phyloP scores from a whole-genome alignment of 2,797 vertebrate genomes.

The Mallotus villosus region DNA sequence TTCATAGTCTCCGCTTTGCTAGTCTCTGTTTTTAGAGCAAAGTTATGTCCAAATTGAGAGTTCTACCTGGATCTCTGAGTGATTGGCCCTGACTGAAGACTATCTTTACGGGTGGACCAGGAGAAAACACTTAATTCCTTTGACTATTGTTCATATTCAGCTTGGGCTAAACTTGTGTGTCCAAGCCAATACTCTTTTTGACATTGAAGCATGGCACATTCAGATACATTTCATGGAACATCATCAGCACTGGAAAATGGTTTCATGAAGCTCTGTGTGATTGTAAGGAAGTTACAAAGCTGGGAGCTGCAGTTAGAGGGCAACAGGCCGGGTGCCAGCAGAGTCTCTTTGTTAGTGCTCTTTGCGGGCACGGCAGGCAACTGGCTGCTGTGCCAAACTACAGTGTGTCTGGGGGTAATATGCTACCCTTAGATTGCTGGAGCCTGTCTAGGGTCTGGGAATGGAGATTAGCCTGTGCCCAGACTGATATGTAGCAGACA shows the following conservation, averaged over 20 bases:
- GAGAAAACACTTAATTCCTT: constrained; percentile 2
- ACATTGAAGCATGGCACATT: constrained; percentile 17
- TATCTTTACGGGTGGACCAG: constrained; percentile 13
- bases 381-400: constrained; percentile 40
- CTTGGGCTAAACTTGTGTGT: not conserved
- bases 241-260: constrained; percentile 46
- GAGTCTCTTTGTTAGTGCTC: not conserved
- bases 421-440: constrained; percentile 51
- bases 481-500: constrained; percentile 41
- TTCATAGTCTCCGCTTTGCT: constrained; percentile 48
- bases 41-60: constrained; percentile 44
- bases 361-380: constrained; percentile 45
- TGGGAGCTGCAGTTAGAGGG: constrained; percentile 42
- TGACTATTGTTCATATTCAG: not conserved
- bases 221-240: constrained; percentile 24
- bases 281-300: constrained; percentile 11
- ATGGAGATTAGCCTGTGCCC: constrained; percentile 53
- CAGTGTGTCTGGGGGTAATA: constrained; percentile 50
- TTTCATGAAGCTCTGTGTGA: constrained; percentile 36
- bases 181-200: not conserved
- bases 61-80: constrained; percentile 20
- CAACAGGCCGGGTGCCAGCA: constrained; percentile 35
- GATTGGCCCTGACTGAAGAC: not conserved
- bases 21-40: constrained; percentile 50
- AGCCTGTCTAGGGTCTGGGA: constrained; percentile 54